phyloP scores from a whole-genome alignment of 1,140 invertebrate genomes.

The Lepidurus arcticus region DNA sequence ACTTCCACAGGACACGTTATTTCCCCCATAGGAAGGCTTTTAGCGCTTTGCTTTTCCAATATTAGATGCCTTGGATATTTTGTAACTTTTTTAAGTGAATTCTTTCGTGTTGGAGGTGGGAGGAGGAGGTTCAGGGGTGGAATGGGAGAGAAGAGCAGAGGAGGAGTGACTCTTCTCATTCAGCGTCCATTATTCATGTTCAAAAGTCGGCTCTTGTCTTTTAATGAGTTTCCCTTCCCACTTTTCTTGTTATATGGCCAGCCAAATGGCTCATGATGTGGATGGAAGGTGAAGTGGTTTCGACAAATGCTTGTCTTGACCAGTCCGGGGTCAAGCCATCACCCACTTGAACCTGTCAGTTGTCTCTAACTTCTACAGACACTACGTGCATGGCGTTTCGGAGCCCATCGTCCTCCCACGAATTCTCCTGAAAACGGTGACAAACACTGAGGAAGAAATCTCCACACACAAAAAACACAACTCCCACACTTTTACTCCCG shows the following conservation, averaged over 20 bases:
- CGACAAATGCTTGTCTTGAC: conserved; percentile 21
- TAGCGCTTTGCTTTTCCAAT: not conserved
- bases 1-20: not conserved
- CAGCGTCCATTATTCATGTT: not conserved
- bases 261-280: conserved; percentile 21
- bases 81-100: not conserved
- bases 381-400: not conserved
- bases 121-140: not conserved
- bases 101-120: not conserved
- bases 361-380: not conserved
- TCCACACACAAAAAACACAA: not conserved
- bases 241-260: conserved; percentile 11
- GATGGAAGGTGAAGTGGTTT: conserved; percentile 5
- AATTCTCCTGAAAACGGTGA: not conserved
- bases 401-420: not conserved
- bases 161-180: conserved; percentile 3
- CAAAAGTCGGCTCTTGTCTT: conserved; percentile 3
- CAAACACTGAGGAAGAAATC: not conserved
- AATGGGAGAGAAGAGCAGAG: not conserved
- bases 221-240: conserved; percentile 15
- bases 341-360: conserved; percentile 18
- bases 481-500: not conserved
- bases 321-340: conserved; percentile 10
- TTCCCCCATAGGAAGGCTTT: no score
- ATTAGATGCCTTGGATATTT: not conserved